Evolutionary conservation across 2,113 vertebrate genomes (phyloP), one percentile per base, ranked within the genome.

Genomic region (Gadus macrocephalus): DNA sequence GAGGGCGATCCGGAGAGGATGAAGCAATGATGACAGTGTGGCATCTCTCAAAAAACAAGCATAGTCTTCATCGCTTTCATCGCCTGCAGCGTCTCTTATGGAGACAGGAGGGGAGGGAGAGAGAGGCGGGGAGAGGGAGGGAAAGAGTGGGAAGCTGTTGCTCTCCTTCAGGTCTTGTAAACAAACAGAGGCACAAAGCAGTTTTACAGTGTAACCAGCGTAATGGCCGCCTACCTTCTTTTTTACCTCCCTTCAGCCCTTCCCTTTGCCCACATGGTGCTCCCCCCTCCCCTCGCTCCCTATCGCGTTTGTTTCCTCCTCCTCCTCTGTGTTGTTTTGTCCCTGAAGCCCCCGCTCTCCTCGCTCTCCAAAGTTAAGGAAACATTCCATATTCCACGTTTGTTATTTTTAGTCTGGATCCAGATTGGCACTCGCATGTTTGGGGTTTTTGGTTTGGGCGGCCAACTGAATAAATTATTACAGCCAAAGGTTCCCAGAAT

Each of bases 31-130:
- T 49, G 42, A 49, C 42, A 49, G 42, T 9, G 9, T 49, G 42
- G 42, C 42, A 49, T 49, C 42, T 12, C n/a, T 16, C 55, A 58
- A 58, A 58, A 58, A 74, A 80, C 1, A 89, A 86, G 66, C 64
- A 35, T 4, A 65, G 69, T 85, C 68, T 53, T 79, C 75, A 64
- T 80, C 69, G 62, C 85, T 25, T 78, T 65, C 64, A 64, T 80
- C 69, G 62, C 85, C 64, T 59, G 35, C 53, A 3, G 74, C 4
- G 68, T 85, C 77, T 86, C 83, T 83, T 71, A 75, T 85, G 85
- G 85, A 17, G 77, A 86, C 83, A 66, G 86, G 83, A 27, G 5
- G 61, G 15, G 22, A 61, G 59, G 11, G 59, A 20, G 59, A 20
- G 59, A 20, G 59, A 20, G 59, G 1, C 15, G 3, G 19, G 2